A percentile compares a stretch with the other conserved stretches of the same genome.
Evolutionary conservation across 2,113 vertebrate genomes (phyloP).

Genomic region (Eubucco bourcierii): DNA sequence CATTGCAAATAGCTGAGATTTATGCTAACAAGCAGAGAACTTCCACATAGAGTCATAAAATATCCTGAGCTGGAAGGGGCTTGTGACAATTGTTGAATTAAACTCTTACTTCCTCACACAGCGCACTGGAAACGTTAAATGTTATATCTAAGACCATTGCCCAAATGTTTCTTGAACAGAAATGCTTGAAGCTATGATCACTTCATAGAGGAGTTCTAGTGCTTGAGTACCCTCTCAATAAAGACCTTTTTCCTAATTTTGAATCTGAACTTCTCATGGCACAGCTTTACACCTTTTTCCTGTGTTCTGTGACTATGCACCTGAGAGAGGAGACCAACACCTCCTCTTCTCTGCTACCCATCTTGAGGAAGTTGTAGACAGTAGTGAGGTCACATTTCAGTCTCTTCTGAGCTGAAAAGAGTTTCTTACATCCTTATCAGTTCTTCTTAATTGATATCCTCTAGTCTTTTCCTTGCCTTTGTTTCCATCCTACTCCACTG

Average conservation of each 20-base stretch:
- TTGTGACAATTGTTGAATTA: background rate
- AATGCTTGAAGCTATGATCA: background rate
- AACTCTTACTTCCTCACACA: background rate
- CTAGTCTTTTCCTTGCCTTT: background rate
- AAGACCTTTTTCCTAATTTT: background rate
- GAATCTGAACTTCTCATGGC: background rate
- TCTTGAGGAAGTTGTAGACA: background rate
- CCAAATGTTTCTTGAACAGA: background rate
- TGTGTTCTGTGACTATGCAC: background rate
- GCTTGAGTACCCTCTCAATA: background rate
- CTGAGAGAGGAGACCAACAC: background rate
- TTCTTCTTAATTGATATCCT: background rate
- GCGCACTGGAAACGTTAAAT: background rate
- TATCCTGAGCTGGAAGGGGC: background rate
- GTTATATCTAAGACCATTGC: background rate
- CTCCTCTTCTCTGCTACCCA: accelerated
- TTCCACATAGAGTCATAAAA: background rate
- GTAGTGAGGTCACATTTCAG: background rate
- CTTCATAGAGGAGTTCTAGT: accelerated
- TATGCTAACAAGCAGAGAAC: background rate
- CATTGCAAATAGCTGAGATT: background rate
- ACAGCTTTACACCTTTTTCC: background rate
- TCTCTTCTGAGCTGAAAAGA: background rate
- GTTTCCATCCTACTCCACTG: background rate
- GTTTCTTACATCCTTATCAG: accelerated